Conservation (phyloP, 2,888 invertebrate species). For the Phragmatobia fuliginosa region DNA sequence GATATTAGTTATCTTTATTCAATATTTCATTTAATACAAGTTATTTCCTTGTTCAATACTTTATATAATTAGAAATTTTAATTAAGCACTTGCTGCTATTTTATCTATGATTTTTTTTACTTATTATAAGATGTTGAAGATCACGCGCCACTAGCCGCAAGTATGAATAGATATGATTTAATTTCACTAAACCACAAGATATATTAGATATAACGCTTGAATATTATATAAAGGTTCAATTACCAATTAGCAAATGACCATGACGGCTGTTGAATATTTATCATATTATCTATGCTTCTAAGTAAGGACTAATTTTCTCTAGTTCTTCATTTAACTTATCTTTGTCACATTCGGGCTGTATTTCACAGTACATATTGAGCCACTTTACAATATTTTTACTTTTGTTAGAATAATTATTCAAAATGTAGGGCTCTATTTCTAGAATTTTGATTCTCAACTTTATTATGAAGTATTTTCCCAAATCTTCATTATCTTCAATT, state of each 20-base stretch:
- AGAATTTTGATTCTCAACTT: constrained; percentile 52
- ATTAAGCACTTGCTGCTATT: background rate
- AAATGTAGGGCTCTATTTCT: constrained; percentile 45
- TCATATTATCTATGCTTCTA: constrained; percentile 9
- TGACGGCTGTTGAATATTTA: too few species aligned
- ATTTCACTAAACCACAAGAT: background rate
- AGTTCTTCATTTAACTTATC: constrained; percentile 59
- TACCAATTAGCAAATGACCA: background rate
- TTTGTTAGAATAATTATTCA: constrained; percentile 53
- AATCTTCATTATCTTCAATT: constrained; percentile 30
- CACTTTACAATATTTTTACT: constrained; percentile 61
- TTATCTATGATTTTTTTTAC: background rate
- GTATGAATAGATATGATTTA: constrained; percentile 12
- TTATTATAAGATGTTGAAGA: background rate
- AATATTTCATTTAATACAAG: constrained; percentile 27
- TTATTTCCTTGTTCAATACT: background rate
- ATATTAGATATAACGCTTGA: background rate
- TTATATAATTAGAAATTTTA: background rate
- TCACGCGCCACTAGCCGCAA: background rate
- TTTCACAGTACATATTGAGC: constrained; percentile 62
- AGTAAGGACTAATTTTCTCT: constrained; percentile 52
- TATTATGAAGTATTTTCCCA: constrained; percentile 54
- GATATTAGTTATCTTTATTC: constrained; percentile 38
- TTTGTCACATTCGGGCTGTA: constrained; percentile 63
- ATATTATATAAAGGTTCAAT: constrained; percentile 6